phyloP scores from a whole-genome alignment of 2,797 vertebrate species.

The Brachyalestes nurse region DNA sequence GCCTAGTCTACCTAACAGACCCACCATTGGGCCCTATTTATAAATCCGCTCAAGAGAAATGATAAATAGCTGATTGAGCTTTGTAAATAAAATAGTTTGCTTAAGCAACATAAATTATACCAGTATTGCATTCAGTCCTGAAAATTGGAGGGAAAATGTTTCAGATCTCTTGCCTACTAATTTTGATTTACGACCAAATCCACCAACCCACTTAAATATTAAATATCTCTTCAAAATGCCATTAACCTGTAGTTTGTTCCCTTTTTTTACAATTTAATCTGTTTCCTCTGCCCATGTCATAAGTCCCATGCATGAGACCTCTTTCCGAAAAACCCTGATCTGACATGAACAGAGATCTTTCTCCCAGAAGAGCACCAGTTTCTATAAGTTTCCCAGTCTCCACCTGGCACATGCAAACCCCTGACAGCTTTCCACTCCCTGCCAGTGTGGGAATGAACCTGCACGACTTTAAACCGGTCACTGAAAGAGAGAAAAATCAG shows the following conservation, averaged over 20 bases:
- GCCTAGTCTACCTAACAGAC: conserved; percentile 5
- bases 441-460: not conserved
- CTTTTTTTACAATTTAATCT: not conserved
- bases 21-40: not conserved
- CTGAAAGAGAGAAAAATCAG: not conserved
- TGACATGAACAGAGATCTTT: not conserved
- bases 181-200: not conserved
- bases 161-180: not conserved
- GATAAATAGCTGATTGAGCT: not conserved
- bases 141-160: conserved; percentile 2
- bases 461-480: not conserved
- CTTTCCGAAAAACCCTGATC: not conserved
- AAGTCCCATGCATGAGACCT: not conserved
- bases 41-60: not conserved
- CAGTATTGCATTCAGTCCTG: too few species aligned
- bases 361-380: not conserved
- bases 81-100: not conserved
- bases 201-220: not conserved
- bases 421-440: conserved; percentile 3
- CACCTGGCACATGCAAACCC: not conserved
- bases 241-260: not conserved
- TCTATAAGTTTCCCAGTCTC: too few species aligned
- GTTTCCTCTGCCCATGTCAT: conserved; percentile 20
- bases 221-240: not conserved
- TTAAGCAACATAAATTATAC: not conserved